A percentile compares a stretch with the other conserved stretches of the same genome.
phyloP scores from a whole-genome alignment of 2,797 vertebrate genomes.

The Takifugu ocellatus region DNA sequence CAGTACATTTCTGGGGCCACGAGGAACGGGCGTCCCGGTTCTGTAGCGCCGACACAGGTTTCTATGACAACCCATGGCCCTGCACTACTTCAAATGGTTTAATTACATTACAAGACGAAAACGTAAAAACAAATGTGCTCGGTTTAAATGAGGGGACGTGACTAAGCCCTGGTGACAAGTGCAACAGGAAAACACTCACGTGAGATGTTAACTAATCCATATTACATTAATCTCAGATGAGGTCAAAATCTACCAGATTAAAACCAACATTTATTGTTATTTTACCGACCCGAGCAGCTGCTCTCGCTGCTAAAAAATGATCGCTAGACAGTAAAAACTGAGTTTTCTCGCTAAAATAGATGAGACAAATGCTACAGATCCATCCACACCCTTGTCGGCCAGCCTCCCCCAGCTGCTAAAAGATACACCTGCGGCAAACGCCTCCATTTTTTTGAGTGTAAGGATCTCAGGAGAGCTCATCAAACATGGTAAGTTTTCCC shows the following conservation, averaged over 20 bases:
- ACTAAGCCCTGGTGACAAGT: conserved; percentile 22
- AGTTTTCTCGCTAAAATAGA: neutral
- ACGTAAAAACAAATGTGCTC: conserved; percentile 27
- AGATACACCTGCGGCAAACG: too few species aligned
- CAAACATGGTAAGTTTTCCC: too few species aligned
- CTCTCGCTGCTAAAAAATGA: conserved; percentile 8
- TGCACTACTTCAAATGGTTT: conserved; percentile 44
- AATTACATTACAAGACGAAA: conserved; percentile 38
- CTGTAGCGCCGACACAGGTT: conserved; percentile 33
- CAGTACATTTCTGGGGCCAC: conserved; percentile 58
- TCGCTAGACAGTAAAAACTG: conserved; percentile 2
- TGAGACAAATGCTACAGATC: conserved; percentile 1
- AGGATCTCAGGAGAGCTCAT: neutral
- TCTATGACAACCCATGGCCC: conserved; percentile 43
- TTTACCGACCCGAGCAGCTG: conserved; percentile 29
- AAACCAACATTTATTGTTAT: conserved; percentile 13
- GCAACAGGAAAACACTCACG: conserved; percentile 33
- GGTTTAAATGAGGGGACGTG: conserved; percentile 16
- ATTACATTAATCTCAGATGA: conserved; percentile 13
- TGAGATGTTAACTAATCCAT: conserved; percentile 13
- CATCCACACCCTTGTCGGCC: conserved; percentile 1
- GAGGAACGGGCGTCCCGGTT: conserved; percentile 42
- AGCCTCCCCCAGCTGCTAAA: neutral
- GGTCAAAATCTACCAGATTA: neutral
- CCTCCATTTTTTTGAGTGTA: neutral